phyloP scores from a whole-genome alignment of 2,797 vertebrate species.

The Spondyliosoma cantharus region DNA sequence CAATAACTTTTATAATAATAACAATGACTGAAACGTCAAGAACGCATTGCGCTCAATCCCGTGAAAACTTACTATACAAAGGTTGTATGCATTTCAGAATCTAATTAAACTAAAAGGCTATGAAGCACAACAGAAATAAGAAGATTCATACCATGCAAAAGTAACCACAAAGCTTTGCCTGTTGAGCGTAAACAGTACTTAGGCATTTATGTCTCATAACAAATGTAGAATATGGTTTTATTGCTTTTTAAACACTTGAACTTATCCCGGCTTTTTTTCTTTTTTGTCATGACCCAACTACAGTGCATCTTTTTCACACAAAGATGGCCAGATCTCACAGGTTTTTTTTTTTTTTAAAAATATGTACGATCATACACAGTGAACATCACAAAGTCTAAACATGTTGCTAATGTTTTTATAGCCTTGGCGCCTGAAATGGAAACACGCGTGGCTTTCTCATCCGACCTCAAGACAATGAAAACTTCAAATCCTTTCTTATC shows the following conservation, averaged over 20 bases:
- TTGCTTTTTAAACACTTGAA: slow-evolving; percentile 79
- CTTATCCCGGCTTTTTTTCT: slow-evolving; percentile 52
- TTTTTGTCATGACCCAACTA: slow-evolving; percentile 57
- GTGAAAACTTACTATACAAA: slow-evolving; percentile 79
- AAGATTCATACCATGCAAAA: slow-evolving; percentile 68
- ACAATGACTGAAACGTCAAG: slow-evolving; percentile 77
- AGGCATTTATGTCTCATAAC: slow-evolving; percentile 64
- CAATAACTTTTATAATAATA: slow-evolving; percentile 78
- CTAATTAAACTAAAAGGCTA: slow-evolving; percentile 55
- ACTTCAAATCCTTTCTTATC: slow-evolving; percentile 20
- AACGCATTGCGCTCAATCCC: slow-evolving; percentile 76
- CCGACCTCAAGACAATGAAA: slow-evolving; percentile 27
- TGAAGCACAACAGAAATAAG: slow-evolving; percentile 68
- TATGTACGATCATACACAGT: slow-evolving; percentile 49
- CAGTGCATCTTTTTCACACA: slow-evolving; percentile 72
- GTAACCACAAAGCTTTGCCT: slow-evolving; percentile 65
- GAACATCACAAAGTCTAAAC: slow-evolving; percentile 33
- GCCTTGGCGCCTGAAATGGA: slow-evolving; percentile 28
- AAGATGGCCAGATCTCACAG: slow-evolving; percentile 67
- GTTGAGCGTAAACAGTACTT: slow-evolving; percentile 74
- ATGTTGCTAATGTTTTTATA: slow-evolving; percentile 14
- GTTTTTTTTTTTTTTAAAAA: slow-evolving; percentile 25
- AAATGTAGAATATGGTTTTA: slow-evolving; percentile 70
- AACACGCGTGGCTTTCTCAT: background rate
- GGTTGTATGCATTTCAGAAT: slow-evolving; percentile 64